Evolutionary conservation across 1,140 invertebrate genomes (phyloP).

Genomic region (Rhyzopertha dominica): DNA sequence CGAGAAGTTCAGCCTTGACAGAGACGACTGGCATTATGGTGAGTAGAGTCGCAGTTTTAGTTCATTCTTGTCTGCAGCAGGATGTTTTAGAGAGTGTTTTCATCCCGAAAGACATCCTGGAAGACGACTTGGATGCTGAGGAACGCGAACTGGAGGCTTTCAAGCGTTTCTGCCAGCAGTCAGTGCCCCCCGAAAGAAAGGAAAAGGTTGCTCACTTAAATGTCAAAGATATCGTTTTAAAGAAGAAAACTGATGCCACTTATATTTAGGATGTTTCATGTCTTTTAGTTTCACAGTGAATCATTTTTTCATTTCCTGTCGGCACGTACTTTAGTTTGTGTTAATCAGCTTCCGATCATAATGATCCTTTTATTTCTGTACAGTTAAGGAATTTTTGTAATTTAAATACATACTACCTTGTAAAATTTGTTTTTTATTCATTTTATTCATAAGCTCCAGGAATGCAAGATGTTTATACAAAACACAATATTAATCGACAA

Average conservation of each 20-base stretch:
- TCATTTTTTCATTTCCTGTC: no score
- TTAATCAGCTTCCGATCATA: no score
- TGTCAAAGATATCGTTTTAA: conserved; percentile 41
- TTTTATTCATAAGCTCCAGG: no score
- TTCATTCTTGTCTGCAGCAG: conserved; percentile 5
- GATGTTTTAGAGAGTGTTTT: conserved; percentile 68
- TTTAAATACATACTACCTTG: no score
- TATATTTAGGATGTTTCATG: no score
- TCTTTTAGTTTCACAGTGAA: no score
- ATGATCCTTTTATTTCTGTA: no score
- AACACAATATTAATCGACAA: no score
- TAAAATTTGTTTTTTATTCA: no score
- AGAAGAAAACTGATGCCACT: conserved; percentile 37
- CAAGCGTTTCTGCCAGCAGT: conserved; percentile 72
- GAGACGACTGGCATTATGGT: conserved; percentile 41
- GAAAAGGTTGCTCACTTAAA: conserved; percentile 57
- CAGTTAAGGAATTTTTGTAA: no score
- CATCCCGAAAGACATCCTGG: conserved; percentile 67
- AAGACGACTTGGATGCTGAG: conserved; percentile 69
- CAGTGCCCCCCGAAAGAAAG: conserved; percentile 61
- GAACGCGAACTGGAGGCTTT: conserved; percentile 74
- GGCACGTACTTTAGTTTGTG: no score
- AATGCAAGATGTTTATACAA: no score
- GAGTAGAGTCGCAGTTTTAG: conserved; percentile 16
- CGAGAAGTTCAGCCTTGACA: conserved; percentile 37